Conservation (phyloP, 2,888 invertebrate species). For the Dioctria linearis region DNA sequence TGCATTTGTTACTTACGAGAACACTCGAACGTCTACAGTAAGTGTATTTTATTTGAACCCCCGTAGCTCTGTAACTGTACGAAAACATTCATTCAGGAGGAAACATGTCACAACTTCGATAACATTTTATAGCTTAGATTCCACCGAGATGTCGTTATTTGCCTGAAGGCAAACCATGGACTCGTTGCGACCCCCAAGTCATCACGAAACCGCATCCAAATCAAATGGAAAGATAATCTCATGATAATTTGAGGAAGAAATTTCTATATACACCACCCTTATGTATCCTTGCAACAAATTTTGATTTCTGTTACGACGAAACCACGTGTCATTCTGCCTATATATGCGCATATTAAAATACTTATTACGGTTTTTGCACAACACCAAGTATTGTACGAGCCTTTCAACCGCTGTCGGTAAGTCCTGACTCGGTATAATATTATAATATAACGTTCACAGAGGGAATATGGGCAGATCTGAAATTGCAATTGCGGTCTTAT, state of each 20-base stretch:
- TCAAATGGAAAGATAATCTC: conserved; percentile 48
- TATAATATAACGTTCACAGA: conserved; percentile 18
- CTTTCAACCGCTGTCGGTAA: conserved; percentile 11
- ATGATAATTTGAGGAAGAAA: conserved; percentile 27
- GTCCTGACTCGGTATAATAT: conserved; percentile 31
- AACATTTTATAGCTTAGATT: conserved; percentile 49
- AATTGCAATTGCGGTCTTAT: conserved; percentile 39
- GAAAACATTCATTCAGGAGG: background rate
- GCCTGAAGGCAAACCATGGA: conserved; percentile 25
- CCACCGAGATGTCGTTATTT: conserved; percentile 36
- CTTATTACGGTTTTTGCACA: conserved; percentile 41
- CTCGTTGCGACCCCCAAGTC: conserved; percentile 30
- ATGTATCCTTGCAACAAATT: conserved; percentile 36
- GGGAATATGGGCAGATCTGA: conserved; percentile 20
- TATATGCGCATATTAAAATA: conserved; percentile 55
- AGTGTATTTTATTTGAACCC: background rate
- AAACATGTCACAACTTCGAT: conserved; percentile 33
- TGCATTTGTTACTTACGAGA: conserved; percentile 32
- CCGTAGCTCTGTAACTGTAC: conserved; percentile 4
- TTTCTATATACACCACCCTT: conserved; percentile 9
- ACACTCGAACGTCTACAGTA: no score
- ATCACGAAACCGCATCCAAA: conserved; percentile 51
- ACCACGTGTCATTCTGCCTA: conserved; percentile 59
- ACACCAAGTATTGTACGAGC: conserved; percentile 9
- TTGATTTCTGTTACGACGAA: conserved; percentile 57